Evolutionary conservation across 2,888 invertebrate species (phyloP), one percentile per base, ranked within the genome.

Genomic region (Drosophila koepferae): DNA sequence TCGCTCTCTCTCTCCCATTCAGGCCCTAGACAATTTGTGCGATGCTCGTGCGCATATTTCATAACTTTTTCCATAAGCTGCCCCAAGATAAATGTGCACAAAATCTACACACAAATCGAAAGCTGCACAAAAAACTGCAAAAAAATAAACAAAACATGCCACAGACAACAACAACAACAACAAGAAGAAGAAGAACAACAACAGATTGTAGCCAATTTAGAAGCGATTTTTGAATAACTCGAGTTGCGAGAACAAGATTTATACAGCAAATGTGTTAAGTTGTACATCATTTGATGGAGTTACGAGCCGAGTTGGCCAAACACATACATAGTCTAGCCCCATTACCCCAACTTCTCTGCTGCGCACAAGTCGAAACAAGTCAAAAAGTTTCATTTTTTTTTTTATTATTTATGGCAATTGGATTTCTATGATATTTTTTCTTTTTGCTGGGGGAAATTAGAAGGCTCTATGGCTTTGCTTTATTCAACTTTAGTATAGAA

Each of bases 221-320:
- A 81, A 86, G 90, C 91, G 90, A 91, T 91, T 91, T 92, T 90
- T 89, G 88, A 88, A 86, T 86, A 86, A 89, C 88, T 89, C 90
- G 81, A 90, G 74, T 87, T 89, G 81, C 72, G 71, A 77, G 82
- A 84, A 88, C 90, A 90, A 89, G 91, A 91, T 91, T 91, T 91
- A 91, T 91, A 68, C 77, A 79, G 83, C 84, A 87, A 89, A 91
- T 91, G 91, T 90, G 91, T 88, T 89, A 91, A 91, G 89, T 91
- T 91, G 91, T 89, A 86, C 91, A 91, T 91, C 91, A 91, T 91
- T 91, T 91, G 91, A 91, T 91, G 87, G 86, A 91, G 91, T 91
- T 89, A 85, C 80, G 71, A 75, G 72, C 61, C 70, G 34, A 44
- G 34, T 69, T 49, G 49, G 51, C 75, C 71, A 55, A 60, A 38